Evolutionary conservation across 2,888 invertebrate genomes (phyloP).

Genomic region (Polyploca ridens): DNA sequence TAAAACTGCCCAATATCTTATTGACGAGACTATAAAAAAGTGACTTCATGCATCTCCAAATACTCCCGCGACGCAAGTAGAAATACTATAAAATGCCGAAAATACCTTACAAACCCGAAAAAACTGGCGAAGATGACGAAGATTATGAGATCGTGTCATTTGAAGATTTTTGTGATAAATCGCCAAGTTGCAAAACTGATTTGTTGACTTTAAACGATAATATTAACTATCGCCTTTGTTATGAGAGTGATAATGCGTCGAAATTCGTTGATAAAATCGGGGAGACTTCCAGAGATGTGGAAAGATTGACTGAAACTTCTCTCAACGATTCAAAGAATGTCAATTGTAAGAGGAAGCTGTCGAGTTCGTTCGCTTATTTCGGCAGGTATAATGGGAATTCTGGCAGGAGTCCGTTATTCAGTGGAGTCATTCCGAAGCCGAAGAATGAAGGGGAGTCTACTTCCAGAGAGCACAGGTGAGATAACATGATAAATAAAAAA

Average conservation of each 20-base stretch:
- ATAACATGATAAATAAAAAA: conserved; percentile 3
- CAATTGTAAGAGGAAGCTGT: conserved; percentile 61
- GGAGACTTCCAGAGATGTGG: conserved; percentile 63
- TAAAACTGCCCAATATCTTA: no score
- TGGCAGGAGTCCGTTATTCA: conserved; percentile 60
- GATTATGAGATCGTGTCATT: conserved; percentile 84
- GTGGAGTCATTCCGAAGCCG: conserved; percentile 68
- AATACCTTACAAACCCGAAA: conserved; percentile 75
- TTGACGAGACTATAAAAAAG: conserved; percentile 29
- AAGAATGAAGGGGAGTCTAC: conserved; percentile 59
- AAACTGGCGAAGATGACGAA: conserved; percentile 67
- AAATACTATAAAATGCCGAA: conserved; percentile 69
- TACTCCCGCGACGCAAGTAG: conserved; percentile 19
- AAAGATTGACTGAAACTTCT: conserved; percentile 72
- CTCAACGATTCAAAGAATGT: conserved; percentile 65
- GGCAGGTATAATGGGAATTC: conserved; percentile 61
- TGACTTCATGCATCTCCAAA: conserved; percentile 34
- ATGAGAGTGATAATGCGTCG: conserved; percentile 65
- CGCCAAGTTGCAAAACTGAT: conserved; percentile 79
- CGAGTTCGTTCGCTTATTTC: conserved; percentile 70
- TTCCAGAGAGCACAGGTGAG: conserved; percentile 69
- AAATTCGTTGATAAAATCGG: conserved; percentile 61
- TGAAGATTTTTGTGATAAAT: conserved; percentile 85
- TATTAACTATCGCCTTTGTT: conserved; percentile 79
- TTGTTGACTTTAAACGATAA: conserved; percentile 82